phyloP scores from a whole-genome alignment of 2,888 invertebrate genomes.

The Pasiphila rectangulata region DNA sequence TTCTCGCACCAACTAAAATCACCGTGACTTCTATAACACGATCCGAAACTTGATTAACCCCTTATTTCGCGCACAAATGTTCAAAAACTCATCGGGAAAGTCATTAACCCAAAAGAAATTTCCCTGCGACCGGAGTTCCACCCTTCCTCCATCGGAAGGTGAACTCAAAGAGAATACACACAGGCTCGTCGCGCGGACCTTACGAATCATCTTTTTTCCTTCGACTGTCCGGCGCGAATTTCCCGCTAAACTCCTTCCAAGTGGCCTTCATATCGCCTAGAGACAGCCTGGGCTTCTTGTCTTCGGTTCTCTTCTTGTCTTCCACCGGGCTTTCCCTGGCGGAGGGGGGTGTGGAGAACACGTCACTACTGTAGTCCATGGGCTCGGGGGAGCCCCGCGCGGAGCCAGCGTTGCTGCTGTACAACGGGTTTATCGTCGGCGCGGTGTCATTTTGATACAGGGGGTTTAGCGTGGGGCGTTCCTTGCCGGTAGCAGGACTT shows the following conservation, averaged over 20 bases:
- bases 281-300: conserved; percentile 38
- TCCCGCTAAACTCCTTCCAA: conserved; percentile 55
- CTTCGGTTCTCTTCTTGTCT: conserved; percentile 23
- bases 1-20: neutral
- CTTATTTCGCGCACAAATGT: neutral
- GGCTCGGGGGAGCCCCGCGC: conserved; percentile 6
- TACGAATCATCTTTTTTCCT: conserved; percentile 40
- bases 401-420: conserved; percentile 2
- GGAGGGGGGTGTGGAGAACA: conserved; percentile 5
- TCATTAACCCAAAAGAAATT: neutral
- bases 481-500: neutral
- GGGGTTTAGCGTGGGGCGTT: neutral
- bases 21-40: too few relatives aligned
- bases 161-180: neutral
- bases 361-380: conserved; percentile 15
- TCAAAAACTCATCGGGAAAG: neutral
- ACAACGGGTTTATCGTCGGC: conserved; percentile 10
- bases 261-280: conserved; percentile 54
- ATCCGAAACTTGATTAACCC: too few relatives aligned
- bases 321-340: conserved; percentile 18
- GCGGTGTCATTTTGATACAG: neutral
- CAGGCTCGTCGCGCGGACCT: neutral
- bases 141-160: neutral
- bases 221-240: conserved; percentile 45
- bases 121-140: neutral